Conservation (phyloP, 2,888 invertebrate genomes). For the Polydrusus pterygomalis region DNA sequence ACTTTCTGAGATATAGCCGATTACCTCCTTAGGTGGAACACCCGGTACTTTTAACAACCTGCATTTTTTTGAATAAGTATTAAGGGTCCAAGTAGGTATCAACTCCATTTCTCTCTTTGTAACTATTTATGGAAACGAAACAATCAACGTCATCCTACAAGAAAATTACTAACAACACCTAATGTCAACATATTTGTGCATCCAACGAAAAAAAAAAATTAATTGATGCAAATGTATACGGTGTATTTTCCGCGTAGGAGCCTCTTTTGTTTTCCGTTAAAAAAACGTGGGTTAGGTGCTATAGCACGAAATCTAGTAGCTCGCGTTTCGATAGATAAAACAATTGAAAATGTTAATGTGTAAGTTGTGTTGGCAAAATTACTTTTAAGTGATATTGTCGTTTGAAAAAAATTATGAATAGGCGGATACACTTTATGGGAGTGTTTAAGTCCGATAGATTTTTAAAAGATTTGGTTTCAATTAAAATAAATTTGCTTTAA, state of each 20-base stretch:
- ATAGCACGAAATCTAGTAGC: constrained; percentile 49
- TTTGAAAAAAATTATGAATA: constrained; percentile 10
- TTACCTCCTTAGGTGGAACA: too few species aligned
- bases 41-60: too few species aligned
- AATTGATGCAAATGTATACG: constrained; percentile 40
- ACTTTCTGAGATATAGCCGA: too few species aligned
- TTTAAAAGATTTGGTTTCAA: not conserved
- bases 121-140: not conserved
- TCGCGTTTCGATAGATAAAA: constrained; percentile 39
- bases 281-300: constrained; percentile 46
- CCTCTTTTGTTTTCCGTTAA: constrained; percentile 25
- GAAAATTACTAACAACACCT: constrained; percentile 26
- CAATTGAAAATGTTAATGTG: constrained; percentile 51
- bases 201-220: constrained; percentile 23
- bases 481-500: too few species aligned
- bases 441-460: not conserved
- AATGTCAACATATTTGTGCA: constrained; percentile 33
- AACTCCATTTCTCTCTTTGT: too few species aligned
- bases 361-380: constrained; percentile 44
- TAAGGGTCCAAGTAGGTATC: too few species aligned
- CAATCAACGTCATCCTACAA: constrained; percentile 8
- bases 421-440: not conserved
- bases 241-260: constrained; percentile 25
- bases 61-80: too few species aligned
- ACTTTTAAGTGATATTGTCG: constrained; percentile 37